Evolutionary conservation across 2,888 invertebrate genomes (phyloP), one percentile per base, ranked within the genome.

Genomic region (Scaptomyza cyrtandrae): DNA sequence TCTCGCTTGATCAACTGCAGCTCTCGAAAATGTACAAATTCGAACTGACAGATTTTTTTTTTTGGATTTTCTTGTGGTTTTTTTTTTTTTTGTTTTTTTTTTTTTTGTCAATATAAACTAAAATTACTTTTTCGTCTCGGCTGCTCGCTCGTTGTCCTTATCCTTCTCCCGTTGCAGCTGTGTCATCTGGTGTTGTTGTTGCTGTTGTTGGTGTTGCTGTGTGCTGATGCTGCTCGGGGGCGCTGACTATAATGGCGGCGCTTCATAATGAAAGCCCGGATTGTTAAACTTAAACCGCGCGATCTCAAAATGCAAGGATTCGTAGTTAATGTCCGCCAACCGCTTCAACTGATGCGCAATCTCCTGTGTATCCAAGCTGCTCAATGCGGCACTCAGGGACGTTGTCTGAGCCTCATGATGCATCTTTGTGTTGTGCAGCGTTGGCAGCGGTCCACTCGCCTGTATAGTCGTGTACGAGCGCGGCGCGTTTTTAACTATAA

Each of bases 211-310:
- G 48, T 37, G 58, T 43, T 68, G 54, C 41, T 59, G 39, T 14
- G n/a, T 31, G 46, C 65, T 59, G 29, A 68, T 61, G 59, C 52
- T 48, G 31, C 41, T 56, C 53, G 46, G 65, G 52, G 43, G 54
- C 66, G 59, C 67, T 69, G 57, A 90, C 89, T 86, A 86, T 89
- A 88, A 91, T 79, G 89, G 86, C 57, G 88, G 88, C 44, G 90
- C 86, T 43, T 90, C 86, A 58, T 90, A 92, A 52, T 88, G 88
- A 69, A 92, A 92, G 13, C 92, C 92, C 2, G 92, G 92, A 86
- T 92, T 92, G 64, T 92, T 91, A 61, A 90, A 92, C 64, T 92
- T 92, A 49, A 90, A 92, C 37, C 92, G 90, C 45, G 91, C 91
- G 58, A 92, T 90, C 79, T 92, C 91, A 54, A 92, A 92, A 69